Evolutionary conservation across 2,113 vertebrate genomes (phyloP), one percentile per base, ranked within the genome.

Genomic region (Pavo muticus): DNA sequence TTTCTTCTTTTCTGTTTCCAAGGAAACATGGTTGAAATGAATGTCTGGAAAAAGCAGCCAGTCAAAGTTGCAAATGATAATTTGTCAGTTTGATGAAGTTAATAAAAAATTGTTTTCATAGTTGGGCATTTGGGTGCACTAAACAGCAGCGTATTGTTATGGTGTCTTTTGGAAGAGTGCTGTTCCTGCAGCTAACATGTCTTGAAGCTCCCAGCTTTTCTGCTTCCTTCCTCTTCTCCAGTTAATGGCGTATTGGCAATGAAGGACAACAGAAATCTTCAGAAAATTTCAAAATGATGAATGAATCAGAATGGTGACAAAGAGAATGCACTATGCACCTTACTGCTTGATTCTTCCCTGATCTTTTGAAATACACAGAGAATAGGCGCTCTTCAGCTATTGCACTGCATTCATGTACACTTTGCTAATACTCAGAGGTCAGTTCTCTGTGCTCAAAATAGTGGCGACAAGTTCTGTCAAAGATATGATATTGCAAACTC

Each of bases 1-100:
- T 70, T 93, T 93, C 69, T 93, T 93, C 2, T 0, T 90, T 80
- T 93, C 69, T 84, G 86, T 96, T 95, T 94, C 96, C 86, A 95
- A 47, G 23, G 39, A 86, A 90, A 75, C 64, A 67, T 21, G 35
- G 60, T 86, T 88, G 60, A 93, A 71, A 91, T 71, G 2, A 70
- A 81, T 84, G 60, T 80, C 86, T 86, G 52, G 19, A 68, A 81
- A 94, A 96, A 78, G 54, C 54, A 57, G 54, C 60, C 1, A 63
- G 48, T 54, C 25, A 7, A 40, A 69, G 19, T 71, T 68, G 32
- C 32, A 95, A 74, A 32, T 4, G 2, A 24, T 74, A 74, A 86
- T 86, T 77, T 77, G 47, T 71, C 69, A 3, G 7, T 84, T 88
- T 86, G 65, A 74, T 88, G 17, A 56, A 60, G 45, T 88, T 45